Evolutionary conservation across 2,797 vertebrate species (phyloP).

Genomic region (Euphonia xanthogaster): DNA sequence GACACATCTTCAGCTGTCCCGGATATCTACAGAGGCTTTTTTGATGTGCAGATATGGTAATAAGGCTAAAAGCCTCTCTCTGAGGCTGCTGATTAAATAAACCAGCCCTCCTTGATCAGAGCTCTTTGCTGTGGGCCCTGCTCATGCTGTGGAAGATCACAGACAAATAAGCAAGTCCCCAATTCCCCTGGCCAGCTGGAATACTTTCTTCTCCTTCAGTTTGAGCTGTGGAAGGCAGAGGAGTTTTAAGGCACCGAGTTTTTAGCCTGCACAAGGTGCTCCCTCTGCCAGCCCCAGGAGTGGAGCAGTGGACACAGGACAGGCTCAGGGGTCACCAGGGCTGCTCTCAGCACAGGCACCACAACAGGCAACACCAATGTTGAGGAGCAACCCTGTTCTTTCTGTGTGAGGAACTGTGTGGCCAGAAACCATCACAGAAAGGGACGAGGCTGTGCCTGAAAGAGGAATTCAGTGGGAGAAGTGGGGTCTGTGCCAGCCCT

Average conservation of each 20-base stretch:
- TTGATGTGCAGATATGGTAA: neutral
- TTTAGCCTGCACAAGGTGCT: rapidly evolving
- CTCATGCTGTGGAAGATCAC: neutral
- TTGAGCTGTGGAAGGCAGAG: neutral
- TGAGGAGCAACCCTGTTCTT: neutral
- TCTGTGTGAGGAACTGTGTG: neutral
- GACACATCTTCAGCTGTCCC: neutral
- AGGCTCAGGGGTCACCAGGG: rapidly evolving
- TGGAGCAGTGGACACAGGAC: rapidly evolving
- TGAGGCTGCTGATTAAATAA: neutral
- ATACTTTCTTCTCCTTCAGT: neutral
- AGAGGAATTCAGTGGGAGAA: neutral
- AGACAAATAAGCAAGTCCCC: neutral
- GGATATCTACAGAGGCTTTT: neutral
- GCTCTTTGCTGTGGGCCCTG: neutral
- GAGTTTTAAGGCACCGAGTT: neutral
- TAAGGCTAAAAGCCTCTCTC: neutral
- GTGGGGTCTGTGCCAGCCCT: neutral
- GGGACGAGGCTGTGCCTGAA: neutral
- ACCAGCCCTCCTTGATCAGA: neutral
- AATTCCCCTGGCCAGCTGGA: neutral
- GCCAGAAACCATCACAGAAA: neutral
- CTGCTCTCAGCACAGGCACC: neutral
- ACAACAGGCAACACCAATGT: rapidly evolving
- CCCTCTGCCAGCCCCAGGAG: neutral